These are phyloP conservation scores for Syngnathus typhle DNA, from an alignment of 2,113 vertebrate genomes.

Conservation along the genomic window DNA sequence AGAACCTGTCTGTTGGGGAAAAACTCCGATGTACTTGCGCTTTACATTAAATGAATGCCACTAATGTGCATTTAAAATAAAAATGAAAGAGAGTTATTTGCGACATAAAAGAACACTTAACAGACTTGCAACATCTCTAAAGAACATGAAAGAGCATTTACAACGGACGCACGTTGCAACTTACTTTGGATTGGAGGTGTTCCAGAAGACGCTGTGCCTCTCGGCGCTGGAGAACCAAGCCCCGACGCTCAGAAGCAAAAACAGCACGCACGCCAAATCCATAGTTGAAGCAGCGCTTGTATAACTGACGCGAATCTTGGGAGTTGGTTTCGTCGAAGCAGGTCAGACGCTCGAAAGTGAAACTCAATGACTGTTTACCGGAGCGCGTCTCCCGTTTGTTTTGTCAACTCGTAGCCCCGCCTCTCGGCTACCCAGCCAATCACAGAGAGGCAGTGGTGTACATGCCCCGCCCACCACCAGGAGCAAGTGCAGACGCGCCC, in stretches of 20 bases:
- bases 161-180: slow-evolving; percentile 18
- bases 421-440: slow-evolving; percentile 7
- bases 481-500: slow-evolving; percentile 1
- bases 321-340: background rate
- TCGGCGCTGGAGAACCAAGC: slow-evolving; percentile 62
- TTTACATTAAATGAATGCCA: background rate
- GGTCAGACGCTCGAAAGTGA: background rate
- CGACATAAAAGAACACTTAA: background rate
- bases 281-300: slow-evolving; percentile 38
- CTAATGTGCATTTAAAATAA: background rate
- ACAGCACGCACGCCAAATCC: slow-evolving; percentile 65
- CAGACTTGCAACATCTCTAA: background rate
- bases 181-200: slow-evolving; percentile 71
- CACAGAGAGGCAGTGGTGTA: background rate
- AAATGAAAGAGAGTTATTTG: background rate
- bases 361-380: slow-evolving; percentile 10
- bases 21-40: background rate
- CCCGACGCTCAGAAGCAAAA: slow-evolving; percentile 52
- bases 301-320: background rate
- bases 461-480: slow-evolving; percentile 16
- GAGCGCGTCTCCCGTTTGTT: slow-evolving; percentile 29
- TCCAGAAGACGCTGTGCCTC: slow-evolving; percentile 75
- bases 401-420: slow-evolving; percentile 32
- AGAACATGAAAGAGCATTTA: background rate
- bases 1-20: slow-evolving; percentile 44